These are phyloP conservation scores for Syrmaticus mikado DNA, from an alignment of 2,113 vertebrate genomes.

Conservation along the genomic window DNA sequence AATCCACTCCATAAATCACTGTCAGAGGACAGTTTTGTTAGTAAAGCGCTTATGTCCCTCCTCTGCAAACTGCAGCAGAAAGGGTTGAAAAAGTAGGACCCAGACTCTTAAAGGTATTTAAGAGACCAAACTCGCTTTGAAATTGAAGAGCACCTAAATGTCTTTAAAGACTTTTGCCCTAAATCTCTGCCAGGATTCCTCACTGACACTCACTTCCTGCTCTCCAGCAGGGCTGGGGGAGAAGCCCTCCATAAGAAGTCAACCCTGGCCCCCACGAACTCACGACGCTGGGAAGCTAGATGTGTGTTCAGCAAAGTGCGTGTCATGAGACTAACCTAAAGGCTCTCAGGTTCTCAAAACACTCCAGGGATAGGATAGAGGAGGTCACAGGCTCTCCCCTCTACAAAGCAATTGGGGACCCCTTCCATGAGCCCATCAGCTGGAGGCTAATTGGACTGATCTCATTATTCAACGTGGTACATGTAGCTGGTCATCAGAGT, in stretches of 20 bases:
- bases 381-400: background rate
- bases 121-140: background rate
- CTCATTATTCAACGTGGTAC: accelerated
- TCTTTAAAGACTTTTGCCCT: background rate
- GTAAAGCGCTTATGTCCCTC: background rate
- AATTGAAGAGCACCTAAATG: background rate
- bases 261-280: background rate
- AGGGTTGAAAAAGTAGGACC: background rate
- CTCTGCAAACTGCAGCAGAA: background rate
- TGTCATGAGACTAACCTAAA: background rate
- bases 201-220: background rate
- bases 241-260: background rate
- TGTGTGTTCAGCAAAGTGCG: background rate
- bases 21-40: conserved; percentile 1
- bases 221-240: background rate
- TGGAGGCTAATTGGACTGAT: background rate
- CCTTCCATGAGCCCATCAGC: background rate
- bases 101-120: conserved; percentile 22
- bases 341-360: accelerated
- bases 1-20: conserved; percentile 41
- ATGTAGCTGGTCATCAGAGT: accelerated
- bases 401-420: background rate
- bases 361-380: background rate
- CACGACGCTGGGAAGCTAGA: background rate
- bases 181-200: background rate